phyloP scores from a whole-genome alignment of 1,140 invertebrate genomes.

The Aphelinus certus region DNA sequence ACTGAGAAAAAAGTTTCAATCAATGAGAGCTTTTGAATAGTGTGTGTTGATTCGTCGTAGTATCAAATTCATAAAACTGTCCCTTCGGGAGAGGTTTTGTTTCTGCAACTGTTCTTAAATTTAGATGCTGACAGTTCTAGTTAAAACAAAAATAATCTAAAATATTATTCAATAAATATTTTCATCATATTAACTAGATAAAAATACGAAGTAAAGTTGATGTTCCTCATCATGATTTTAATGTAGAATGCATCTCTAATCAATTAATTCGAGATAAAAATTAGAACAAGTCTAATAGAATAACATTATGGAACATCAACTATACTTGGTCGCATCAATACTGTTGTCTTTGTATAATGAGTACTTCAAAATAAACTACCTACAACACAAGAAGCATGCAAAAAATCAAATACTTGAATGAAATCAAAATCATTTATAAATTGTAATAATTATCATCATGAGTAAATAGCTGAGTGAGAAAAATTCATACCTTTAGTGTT shows the following conservation, averaged over 20 bases:
- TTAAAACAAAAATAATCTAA: constrained; percentile 40
- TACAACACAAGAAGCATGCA: constrained; percentile 43
- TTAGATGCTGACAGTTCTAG: constrained; percentile 60
- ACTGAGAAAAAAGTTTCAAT: constrained; percentile 42
- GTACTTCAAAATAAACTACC: constrained; percentile 39
- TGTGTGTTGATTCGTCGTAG: constrained; percentile 33
- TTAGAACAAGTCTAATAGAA: background rate
- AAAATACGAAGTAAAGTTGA: constrained; percentile 33
- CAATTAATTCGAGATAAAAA: background rate
- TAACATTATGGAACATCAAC: constrained; percentile 20
- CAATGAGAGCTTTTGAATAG: constrained; percentile 30
- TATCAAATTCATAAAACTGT: constrained; percentile 62
- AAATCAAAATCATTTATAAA: too few relatives aligned
- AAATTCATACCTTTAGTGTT: constrained; percentile 16
- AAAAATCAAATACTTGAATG: constrained; percentile 30
- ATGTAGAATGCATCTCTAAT: background rate
- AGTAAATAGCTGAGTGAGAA: constrained; percentile 29
- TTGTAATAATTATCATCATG: constrained; percentile 21
- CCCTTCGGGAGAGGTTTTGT: constrained; percentile 60
- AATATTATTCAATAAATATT: constrained; percentile 30
- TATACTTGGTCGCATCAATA: constrained; percentile 33
- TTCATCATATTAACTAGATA: constrained; percentile 31
- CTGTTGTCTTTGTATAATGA: constrained; percentile 26
- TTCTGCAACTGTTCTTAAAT: constrained; percentile 57
- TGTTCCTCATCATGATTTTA: background rate